Evolutionary conservation across 2,113 vertebrate species (phyloP), one percentile per base, ranked within the genome.

Genomic region (Phycodurus eques): DNA sequence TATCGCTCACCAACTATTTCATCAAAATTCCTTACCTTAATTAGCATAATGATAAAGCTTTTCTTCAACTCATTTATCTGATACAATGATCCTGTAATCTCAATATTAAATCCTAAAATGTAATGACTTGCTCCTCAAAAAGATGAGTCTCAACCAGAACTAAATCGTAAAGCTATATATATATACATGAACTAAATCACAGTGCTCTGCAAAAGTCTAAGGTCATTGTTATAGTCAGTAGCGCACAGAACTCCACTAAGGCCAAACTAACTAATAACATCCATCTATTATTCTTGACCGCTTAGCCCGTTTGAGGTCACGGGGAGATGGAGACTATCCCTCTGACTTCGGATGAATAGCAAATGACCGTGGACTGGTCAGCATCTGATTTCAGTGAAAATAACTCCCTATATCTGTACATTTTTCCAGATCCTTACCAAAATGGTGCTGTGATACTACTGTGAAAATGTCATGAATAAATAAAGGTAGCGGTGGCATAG

Each of bases 21-120:
- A 47, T 66, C 19, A 66, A 66, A 66, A 22, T 47, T 12, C 64
- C 3, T 27, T 64, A 64, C 20, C 42, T 64, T 66, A 65, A 65
- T 65, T 65, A 27, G 12, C 17, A 64, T 11, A 42, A 31, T 27
- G 9, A 10, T 39, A 7, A 27, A 27, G 5, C 20, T 46, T 65
- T 44, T 13, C 62, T 20, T 13, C 0, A 43, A 20, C 63, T 46
- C 20, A 44, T 64, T 22, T 47, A 27, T 47, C n/a, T 15, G 13
- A n/a, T 22, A 1, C 27, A 31, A 64, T 42, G 42, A 14, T 44
- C 11, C 42, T 64, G 20, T 44, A 44, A 66, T 66, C 43, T 66
- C 43, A 66, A 65, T 15, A 46, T 10, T 47, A 13, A 46, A 11
- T 10, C 27, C 7, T 20, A 8, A 20, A 62, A 39, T 39, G 60